Base-by-base conservation (phyloP, 2,797 vertebrate species). In the Pangasius sanitwongsei region DNA sequence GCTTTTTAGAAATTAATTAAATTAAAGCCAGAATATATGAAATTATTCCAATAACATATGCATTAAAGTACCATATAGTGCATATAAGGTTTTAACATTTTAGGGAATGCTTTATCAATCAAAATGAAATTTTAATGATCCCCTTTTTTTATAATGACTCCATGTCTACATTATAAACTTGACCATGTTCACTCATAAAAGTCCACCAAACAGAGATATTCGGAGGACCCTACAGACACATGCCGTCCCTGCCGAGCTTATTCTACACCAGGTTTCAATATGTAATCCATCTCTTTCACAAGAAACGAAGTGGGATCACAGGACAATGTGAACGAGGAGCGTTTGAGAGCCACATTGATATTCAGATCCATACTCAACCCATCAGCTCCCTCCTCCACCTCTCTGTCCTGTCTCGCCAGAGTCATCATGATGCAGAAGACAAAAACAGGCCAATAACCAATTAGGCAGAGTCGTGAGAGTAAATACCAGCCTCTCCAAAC, bases 401-500 rank as follows among this genome's bases (percentile, higher is more conserved):
- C 86, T 77, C 48, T 9, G 34, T 90, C 88, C 88, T 72, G 85
- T 87, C 89, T 87, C 83, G 12, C 61, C 41, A 41, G 57, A 91
- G 93, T 94, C 90, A 87, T 91, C 94, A 94, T 94, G 93, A 95
- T 94, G 93, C 94, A 92, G 90, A 94, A 94, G 93, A 95, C 93
- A 95, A 94, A 94, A 94, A 92, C 87, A 90, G 93, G 91, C 92
- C 83, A 92, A 93, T 91, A 94, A 95, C 95, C 94, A 95, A 95
- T 94, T 93, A 95, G 92, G 91, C 81, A 93, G 93, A 94, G 89
- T 88, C 87, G 88, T 91, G 88, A 72, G 88, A 94, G 93, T 94
- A 95, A 95, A 95, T 94, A 93, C 93, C 89, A 91, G 93, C 91
- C 90, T 89, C 84, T 90, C 91, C 86, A 89, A 94, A 96, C 92